phyloP scores from a whole-genome alignment of 2,888 invertebrate species.

The Itoplectis maculator region DNA sequence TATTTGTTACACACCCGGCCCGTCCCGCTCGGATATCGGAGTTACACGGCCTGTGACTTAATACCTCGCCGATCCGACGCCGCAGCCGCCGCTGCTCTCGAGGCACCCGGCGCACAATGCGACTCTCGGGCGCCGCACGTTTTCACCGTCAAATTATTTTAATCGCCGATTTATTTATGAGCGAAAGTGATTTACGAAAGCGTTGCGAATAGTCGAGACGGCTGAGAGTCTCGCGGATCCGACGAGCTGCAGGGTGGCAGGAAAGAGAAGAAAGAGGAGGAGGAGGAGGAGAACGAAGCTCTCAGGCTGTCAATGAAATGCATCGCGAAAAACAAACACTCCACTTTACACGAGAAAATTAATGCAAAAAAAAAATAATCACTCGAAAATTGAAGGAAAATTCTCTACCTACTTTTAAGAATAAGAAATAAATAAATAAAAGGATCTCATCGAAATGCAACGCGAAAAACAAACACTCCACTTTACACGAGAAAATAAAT shows the following conservation, averaged over 20 bases:
- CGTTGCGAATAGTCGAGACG: constrained; percentile 16
- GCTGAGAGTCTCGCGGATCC: background rate
- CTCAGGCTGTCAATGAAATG: no score
- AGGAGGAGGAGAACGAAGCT: background rate
- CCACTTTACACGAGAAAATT: no score
- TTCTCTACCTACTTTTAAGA: no score
- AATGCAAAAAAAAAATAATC: no score
- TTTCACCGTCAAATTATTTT: constrained; percentile 52
- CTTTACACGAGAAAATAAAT: no score
- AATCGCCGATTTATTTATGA: constrained; percentile 56
- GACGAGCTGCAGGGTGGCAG: background rate
- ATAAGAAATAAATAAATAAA: background rate
- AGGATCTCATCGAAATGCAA: no score
- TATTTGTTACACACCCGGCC: background rate
- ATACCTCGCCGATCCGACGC: background rate
- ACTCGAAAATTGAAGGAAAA: no score
- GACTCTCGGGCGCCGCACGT: constrained; percentile 37
- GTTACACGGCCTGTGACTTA: background rate
- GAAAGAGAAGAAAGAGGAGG: background rate
- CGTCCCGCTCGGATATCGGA: background rate
- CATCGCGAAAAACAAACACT: no score
- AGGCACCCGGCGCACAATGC: constrained; percentile 28
- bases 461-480: no score
- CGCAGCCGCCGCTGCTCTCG: no score
- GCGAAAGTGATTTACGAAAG: constrained; percentile 57